Evolutionary conservation across 1,140 invertebrate genomes (phyloP), one percentile per base, ranked within the genome.

Genomic region (Tribolium castaneum): DNA sequence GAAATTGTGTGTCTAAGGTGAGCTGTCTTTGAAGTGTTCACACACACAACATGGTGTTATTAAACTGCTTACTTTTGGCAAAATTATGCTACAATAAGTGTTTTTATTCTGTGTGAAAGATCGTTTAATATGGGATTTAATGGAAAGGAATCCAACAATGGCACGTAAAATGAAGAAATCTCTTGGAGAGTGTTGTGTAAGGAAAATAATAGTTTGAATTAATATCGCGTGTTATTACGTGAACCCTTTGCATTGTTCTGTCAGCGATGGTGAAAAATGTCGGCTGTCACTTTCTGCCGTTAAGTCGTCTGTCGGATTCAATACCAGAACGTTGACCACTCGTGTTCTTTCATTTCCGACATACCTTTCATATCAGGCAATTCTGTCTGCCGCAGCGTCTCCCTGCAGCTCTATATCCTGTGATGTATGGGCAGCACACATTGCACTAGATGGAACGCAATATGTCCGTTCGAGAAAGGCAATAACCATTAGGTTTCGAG

Each of bases 401-500:
- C 80, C 77, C 83, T 79, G 79, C 79, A 79, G 80, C 80, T 81
- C 83, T 76, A 83, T 83, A 83, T 80, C 80, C 80, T 73, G 81
- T 89, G 88, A 89, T 89, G 87, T 89, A 89, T 89, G 86, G 88
- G 86, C 86, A 84, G 87, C 88, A 89, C 89, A 89, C 89, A 89
- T 89, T 90, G 89, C 89, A 88, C 86, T 88, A 87, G 88, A 90
- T 89, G 87, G 88, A 90, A 89, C 88, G 89, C 89, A 90, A 90
- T 90, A 90, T 90, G 89, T 90, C 89, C 88, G 87, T 86, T 82
- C 86, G 88, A 88, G 88, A 89, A 89, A 89, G 88, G 89, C 89
- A 90, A 90, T 90, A 90, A 90, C 89, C 89, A 90, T 90, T 90
- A 90, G 87, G 88, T 89, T 86, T 86, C 86, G 86, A 88, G 88